These are phyloP conservation scores for Sarotherodon lohbergeri DNA, from an alignment of 2,113 vertebrate genomes.

Conservation along the genomic window DNA sequence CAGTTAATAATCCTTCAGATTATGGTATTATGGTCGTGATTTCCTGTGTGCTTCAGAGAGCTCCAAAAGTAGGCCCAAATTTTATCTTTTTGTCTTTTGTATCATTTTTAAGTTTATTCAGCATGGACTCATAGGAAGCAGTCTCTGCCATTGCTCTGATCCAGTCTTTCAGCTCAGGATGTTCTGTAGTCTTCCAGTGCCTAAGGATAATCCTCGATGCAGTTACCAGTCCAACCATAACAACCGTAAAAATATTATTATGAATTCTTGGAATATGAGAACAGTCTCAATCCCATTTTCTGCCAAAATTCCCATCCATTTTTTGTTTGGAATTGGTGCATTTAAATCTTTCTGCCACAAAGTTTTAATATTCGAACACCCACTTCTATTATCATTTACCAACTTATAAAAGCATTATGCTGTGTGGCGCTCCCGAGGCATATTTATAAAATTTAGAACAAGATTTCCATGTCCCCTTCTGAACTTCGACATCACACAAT, in stretches of 20 bases:
- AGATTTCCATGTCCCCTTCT: neutral
- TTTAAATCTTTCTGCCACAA: neutral
- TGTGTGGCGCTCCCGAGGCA: accelerated
- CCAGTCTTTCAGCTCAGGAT: neutral
- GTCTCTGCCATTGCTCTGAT: neutral
- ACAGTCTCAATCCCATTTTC: neutral
- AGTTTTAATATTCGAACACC: accelerated
- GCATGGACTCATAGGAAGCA: neutral
- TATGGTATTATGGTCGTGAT: accelerated
- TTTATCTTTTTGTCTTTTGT: accelerated
- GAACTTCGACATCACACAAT: accelerated
- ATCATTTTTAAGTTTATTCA: neutral
- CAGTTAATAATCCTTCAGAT: neutral
- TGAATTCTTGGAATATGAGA: neutral
- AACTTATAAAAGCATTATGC: neutral
- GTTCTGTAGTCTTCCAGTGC: neutral
- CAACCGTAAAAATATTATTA: neutral
- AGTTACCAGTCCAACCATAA: neutral
- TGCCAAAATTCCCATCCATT: accelerated
- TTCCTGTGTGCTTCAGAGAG: neutral
- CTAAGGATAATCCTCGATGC: neutral
- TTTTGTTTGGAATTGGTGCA: neutral
- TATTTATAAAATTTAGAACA: neutral
- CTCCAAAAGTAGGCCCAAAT: neutral
- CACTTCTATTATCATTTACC: neutral